These are phyloP conservation scores for Rhyacichthys aspro DNA, from an alignment of 2,797 vertebrate species.

Conservation along the genomic window DNA sequence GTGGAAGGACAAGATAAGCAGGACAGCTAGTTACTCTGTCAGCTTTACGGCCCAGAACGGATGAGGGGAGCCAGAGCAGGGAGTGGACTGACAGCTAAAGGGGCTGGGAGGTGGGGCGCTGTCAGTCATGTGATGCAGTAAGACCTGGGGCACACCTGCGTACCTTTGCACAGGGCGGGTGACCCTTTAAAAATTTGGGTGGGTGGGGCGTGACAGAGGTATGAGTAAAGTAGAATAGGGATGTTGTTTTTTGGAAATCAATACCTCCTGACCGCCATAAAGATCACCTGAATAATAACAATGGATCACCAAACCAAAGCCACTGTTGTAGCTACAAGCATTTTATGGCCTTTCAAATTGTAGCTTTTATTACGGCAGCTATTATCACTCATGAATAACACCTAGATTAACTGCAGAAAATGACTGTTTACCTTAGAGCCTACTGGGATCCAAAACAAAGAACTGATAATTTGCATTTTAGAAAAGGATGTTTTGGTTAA, in stretches of 20 bases:
- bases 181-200: slow-evolving; percentile 31
- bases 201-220: slow-evolving; percentile 25
- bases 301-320: slow-evolving; percentile 44
- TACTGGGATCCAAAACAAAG: slow-evolving; percentile 16
- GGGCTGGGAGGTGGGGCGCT: slow-evolving; percentile 53
- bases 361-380: slow-evolving; percentile 20
- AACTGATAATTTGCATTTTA: slow-evolving; percentile 2
- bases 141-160: slow-evolving; percentile 66
- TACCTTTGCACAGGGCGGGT: slow-evolving; percentile 41
- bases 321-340: slow-evolving; percentile 30
- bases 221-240: slow-evolving; percentile 47
- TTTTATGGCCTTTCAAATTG: slow-evolving; percentile 42
- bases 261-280: slow-evolving; percentile 21
- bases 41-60: slow-evolving; percentile 65
- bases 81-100: slow-evolving; percentile 53
- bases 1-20: slow-evolving; percentile 50
- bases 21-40: slow-evolving; percentile 52
- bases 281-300: slow-evolving; percentile 62
- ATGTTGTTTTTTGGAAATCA: slow-evolving; percentile 62
- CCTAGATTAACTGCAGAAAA: slow-evolving; percentile 31
- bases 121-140: slow-evolving; percentile 52
- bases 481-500: background rate
- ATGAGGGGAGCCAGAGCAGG: slow-evolving; percentile 43
- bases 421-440: slow-evolving; percentile 7
- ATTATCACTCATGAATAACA: slow-evolving; percentile 29